Evolutionary conservation across 2,113 vertebrate genomes (phyloP).

Genomic region (Platanista minor): DNA sequence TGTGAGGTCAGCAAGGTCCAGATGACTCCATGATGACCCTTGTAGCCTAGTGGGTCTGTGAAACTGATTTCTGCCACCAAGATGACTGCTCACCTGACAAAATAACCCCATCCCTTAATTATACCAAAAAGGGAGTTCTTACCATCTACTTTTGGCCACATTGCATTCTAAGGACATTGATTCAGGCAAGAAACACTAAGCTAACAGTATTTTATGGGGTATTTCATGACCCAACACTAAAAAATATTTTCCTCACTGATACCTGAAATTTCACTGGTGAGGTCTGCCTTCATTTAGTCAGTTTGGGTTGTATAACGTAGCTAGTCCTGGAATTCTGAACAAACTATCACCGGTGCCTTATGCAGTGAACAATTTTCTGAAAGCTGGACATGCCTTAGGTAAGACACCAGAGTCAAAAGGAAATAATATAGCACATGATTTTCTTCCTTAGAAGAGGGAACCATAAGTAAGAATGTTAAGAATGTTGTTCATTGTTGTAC

Average conservation of each 20-base stretch:
- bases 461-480: background rate
- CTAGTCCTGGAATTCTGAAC: background rate
- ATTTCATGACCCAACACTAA: background rate
- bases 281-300: background rate
- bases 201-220: background rate
- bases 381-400: background rate
- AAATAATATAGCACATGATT: background rate
- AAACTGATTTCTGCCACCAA: background rate
- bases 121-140: background rate
- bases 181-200: background rate
- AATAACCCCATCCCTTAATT: background rate
- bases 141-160: background rate
- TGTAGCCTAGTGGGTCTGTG: background rate
- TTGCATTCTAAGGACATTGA: background rate
- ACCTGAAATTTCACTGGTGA: background rate
- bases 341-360: background rate
- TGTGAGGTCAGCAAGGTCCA: background rate
- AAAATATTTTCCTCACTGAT: background rate
- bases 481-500: background rate
- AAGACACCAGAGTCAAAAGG: background rate
- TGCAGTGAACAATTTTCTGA: background rate
- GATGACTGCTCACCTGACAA: background rate
- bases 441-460: background rate
- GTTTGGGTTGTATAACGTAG: background rate
- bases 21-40: accelerated